Percentiles rank a stretch among this genome's conserved stretches.
phyloP scores from a whole-genome alignment of 1,140 invertebrate species.

The Drosophila bifasciata region DNA sequence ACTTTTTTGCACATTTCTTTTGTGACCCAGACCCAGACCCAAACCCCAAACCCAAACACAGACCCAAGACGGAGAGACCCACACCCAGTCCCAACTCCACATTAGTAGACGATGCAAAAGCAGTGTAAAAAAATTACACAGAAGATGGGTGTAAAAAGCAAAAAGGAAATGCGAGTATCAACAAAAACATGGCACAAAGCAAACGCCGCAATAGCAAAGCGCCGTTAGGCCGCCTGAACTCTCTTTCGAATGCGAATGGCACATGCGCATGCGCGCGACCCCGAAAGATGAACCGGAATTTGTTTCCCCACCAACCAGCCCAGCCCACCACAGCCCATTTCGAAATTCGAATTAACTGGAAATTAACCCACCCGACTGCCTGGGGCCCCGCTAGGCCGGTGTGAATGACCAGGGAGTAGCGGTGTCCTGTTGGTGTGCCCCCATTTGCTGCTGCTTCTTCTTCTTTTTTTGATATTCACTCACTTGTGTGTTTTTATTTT shows the following conservation, averaged over 20 bases:
- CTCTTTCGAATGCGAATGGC: constrained; percentile 30
- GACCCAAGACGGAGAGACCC: neutral
- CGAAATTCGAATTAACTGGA: constrained; percentile 40
- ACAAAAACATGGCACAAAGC: constrained; percentile 15
- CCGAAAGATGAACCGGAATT: constrained; percentile 57
- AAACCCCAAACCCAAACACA: constrained; percentile 6
- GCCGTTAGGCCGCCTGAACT: constrained; percentile 49
- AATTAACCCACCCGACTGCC: constrained; percentile 16
- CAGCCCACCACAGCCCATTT: neutral
- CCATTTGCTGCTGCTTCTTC: too few relatives aligned
- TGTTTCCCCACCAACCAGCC: neutral
- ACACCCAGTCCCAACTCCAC: constrained; percentile 26
- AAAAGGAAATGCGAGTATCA: constrained; percentile 4
- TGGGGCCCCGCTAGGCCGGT: too few relatives aligned
- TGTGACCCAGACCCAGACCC: constrained; percentile 56
- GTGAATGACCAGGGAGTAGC: too few relatives aligned
- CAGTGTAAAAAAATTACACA: neutral
- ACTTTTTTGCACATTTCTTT: constrained; percentile 65
- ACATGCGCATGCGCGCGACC: constrained; percentile 53
- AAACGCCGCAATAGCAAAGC: constrained; percentile 11
- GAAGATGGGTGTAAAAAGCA: constrained; percentile 10
- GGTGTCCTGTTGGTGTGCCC: too few relatives aligned
- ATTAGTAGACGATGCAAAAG: constrained; percentile 13
- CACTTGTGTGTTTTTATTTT: too few relatives aligned
- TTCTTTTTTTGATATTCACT: too few relatives aligned